These are phyloP conservation scores for Leptodactylus fallax DNA, from an alignment of 2,797 vertebrate species.

Conservation along the genomic window DNA sequence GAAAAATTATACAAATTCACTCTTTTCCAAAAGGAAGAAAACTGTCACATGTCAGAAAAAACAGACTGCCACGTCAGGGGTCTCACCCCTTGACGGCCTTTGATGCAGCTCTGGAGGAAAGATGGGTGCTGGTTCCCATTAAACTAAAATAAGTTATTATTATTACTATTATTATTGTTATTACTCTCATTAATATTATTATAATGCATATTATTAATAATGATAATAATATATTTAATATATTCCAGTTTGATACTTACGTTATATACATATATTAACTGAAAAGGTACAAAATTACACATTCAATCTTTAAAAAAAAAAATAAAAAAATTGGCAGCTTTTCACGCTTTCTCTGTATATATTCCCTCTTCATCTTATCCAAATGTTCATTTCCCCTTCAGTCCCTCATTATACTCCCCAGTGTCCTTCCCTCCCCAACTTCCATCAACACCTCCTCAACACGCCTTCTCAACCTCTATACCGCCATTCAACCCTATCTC, in stretches of 20 bases:
- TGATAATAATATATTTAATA: too few species aligned
- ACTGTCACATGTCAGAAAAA: too few species aligned
- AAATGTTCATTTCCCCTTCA: background rate
- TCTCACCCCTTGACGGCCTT: too few species aligned
- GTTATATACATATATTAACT: background rate
- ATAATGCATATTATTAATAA: too few species aligned
- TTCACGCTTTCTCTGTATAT: background rate
- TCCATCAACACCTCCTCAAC: background rate
- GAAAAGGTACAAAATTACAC: background rate
- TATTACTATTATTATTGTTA: too few species aligned
- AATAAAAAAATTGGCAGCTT: background rate
- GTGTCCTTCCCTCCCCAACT: background rate
- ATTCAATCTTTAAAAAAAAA: background rate
- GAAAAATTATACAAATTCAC: too few species aligned
- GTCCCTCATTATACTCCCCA: slow-evolving; percentile 3
- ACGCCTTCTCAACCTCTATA: background rate
- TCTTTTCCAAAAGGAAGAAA: too few species aligned
- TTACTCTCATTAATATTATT: too few species aligned
- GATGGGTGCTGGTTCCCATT: too few species aligned
- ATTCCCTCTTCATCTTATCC: background rate
- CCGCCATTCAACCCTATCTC: slow-evolving; percentile 28
- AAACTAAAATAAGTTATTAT: too few species aligned
- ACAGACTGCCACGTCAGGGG: too few species aligned
- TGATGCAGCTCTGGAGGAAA: too few species aligned
- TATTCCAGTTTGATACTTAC: background rate